Base-by-base conservation (phyloP, 2,113 vertebrate genomes). In the Ciconia stormi region DNA sequence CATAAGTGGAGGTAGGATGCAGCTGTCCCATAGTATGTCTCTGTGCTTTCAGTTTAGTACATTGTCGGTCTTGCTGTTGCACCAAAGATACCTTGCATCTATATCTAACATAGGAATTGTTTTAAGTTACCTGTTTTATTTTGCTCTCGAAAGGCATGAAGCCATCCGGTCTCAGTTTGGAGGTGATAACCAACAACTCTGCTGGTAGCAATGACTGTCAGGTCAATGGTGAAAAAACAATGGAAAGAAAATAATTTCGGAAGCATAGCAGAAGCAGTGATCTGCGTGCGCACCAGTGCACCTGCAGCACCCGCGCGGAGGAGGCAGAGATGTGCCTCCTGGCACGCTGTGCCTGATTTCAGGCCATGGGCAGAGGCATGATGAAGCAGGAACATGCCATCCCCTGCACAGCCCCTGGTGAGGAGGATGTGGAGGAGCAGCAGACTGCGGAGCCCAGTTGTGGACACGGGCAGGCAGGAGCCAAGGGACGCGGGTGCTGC, bases 401-500 rank as follows among this genome's bases (percentile, higher is more conserved):
- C 8, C 26, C 44, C 44, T 87, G 59, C 73, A 52, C 16, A 73
- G 65, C 29, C 11, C 12, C 17, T 29, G 47, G 11, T 5, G 10
- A 74, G 42, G 50, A 87, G 63, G 42, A 71, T 1, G 1, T 11
- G 59, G n/a, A 87, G 16, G n/a, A 63, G 34, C 9, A 46, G 49
- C 16, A 46, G 86, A 25, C 0, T 0, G 19, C 10, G 21, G 81
- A 74, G 9, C 23, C 19, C 3, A 3, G 4, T 7, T 7, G 19
- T 3, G 5, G 25, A 63, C 1, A 3, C 4, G 7, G 46, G 32
- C 56, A 72, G 70, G 40, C 21, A 55, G 58, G 20, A 81, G 62
- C 40, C 19, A 25, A 22, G 46, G 56, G 8, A 65, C 2, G 2
- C 0, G 4, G 94, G 21, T 0, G 0, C 30, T 40, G 44, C 56